These are phyloP conservation scores for Ennomos erosarius DNA, from an alignment of 2,888 invertebrate species.

Conservation along the genomic window DNA sequence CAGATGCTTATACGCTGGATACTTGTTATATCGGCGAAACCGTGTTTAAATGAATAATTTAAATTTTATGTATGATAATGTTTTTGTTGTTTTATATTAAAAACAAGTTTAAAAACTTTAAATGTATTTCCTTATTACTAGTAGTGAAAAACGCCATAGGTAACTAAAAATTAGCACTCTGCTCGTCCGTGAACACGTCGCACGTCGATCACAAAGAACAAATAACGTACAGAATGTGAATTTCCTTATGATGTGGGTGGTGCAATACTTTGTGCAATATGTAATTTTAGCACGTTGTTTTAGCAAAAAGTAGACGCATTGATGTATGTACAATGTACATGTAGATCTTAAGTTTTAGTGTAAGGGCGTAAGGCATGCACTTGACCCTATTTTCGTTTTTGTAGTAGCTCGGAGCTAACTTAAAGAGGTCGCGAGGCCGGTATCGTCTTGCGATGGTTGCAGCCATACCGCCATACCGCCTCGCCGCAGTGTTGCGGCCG, in stretches of 20 bases:
- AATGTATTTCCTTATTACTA: background rate
- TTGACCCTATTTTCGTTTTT: constrained; percentile 34
- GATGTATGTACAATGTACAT: constrained; percentile 8
- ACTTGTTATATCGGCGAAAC: too few species aligned
- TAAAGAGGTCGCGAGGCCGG: constrained; percentile 38
- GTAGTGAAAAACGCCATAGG: constrained; percentile 26
- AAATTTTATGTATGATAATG: too few species aligned
- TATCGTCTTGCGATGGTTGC: constrained; percentile 29
- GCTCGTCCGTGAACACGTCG: constrained; percentile 33
- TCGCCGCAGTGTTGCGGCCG: constrained; percentile 44
- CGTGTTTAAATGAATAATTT: too few species aligned
- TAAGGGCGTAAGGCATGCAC: constrained; percentile 29
- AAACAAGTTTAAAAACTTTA: background rate
- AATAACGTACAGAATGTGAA: constrained; percentile 21
- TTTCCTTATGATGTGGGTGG: constrained; percentile 27
- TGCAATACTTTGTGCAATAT: constrained; percentile 24
- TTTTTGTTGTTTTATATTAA: too few species aligned
- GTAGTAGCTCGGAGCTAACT: constrained; percentile 20
- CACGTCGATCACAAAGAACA: constrained; percentile 33
- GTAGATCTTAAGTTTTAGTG: background rate
- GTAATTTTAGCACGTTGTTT: constrained; percentile 24
- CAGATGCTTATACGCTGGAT: too few species aligned
- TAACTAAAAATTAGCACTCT: constrained; percentile 33
- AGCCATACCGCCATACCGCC: constrained; percentile 38
- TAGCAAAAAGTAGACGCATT: constrained; percentile 5